phyloP scores from a whole-genome alignment of 2,113 vertebrate genomes.

The Lasiurus borealis region DNA sequence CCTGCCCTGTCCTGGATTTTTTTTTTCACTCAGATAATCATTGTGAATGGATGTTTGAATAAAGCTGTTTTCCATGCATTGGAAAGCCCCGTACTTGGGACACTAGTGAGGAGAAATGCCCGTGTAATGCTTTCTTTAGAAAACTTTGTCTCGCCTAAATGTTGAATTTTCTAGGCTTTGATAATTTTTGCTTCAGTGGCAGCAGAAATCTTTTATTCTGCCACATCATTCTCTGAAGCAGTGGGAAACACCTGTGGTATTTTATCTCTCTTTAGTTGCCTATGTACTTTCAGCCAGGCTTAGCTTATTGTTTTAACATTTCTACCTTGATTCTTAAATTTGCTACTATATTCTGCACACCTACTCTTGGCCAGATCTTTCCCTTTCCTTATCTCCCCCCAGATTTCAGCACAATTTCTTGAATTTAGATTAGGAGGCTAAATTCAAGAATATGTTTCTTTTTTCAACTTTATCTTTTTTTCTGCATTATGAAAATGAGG shows the following conservation, averaged over 20 bases:
- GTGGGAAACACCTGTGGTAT: not conserved
- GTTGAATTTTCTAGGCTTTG: not conserved
- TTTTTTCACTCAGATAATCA: not conserved
- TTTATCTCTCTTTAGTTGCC: not conserved
- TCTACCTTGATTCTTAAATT: constrained; percentile 18
- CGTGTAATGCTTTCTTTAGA: not conserved
- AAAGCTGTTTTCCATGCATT: not conserved
- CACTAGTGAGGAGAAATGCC: not conserved
- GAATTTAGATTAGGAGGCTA: not conserved
- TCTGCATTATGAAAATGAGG: not conserved
- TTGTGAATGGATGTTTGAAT: not conserved
- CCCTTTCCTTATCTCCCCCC: not conserved
- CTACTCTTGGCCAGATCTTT: not conserved
- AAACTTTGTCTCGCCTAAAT: not conserved
- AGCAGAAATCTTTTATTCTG: not conserved
- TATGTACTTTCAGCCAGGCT: not conserved
- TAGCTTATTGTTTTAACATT: not conserved
- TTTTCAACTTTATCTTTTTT: not conserved
- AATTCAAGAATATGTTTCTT: not conserved
- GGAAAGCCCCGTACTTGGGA: not conserved
- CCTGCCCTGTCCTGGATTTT: not conserved
- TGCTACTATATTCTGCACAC: not conserved
- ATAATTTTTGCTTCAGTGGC: not conserved
- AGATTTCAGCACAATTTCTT: not conserved
- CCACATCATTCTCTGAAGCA: not conserved